Conservation (phyloP, 2,113 vertebrate genomes). For the Dermatemys mawii region DNA sequence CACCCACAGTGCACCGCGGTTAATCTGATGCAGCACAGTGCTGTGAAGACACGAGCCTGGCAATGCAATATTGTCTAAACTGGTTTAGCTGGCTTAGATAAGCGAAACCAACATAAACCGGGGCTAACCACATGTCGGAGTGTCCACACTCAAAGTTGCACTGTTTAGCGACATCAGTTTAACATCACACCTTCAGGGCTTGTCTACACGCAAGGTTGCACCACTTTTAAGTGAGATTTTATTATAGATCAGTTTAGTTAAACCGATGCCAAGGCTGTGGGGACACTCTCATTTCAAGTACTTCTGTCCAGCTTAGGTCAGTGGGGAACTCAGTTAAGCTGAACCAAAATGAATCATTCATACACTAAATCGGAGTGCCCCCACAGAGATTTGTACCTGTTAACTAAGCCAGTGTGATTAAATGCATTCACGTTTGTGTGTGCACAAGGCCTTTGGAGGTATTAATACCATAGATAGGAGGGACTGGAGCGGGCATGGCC, state of each 20-base stretch:
- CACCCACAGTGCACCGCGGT: neutral
- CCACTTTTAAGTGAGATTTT: conserved; percentile 43
- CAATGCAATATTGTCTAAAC: neutral
- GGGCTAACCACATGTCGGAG: neutral
- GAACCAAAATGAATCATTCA: neutral
- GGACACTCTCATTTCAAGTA: conserved; percentile 50
- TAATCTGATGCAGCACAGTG: neutral
- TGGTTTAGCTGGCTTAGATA: neutral
- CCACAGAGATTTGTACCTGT: neutral
- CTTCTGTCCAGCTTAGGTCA: conserved; percentile 53
- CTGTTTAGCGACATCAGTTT: neutral
- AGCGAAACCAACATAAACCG: neutral
- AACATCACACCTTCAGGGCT: neutral
- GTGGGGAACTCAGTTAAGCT: conserved; percentile 47
- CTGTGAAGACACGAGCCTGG: neutral
- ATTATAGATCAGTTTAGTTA: conserved; percentile 61
- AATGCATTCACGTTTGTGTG: neutral
- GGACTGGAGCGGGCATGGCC: neutral
- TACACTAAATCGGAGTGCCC: neutral
- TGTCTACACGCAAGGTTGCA: neutral
- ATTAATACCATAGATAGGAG: neutral
- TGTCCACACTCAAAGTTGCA: neutral
- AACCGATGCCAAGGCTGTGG: conserved; percentile 63
- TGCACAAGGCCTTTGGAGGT: neutral
- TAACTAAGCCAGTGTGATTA: too few relatives aligned